Base-by-base conservation (phyloP, 2,113 vertebrate species). In the Notarius quadriscutis region DNA sequence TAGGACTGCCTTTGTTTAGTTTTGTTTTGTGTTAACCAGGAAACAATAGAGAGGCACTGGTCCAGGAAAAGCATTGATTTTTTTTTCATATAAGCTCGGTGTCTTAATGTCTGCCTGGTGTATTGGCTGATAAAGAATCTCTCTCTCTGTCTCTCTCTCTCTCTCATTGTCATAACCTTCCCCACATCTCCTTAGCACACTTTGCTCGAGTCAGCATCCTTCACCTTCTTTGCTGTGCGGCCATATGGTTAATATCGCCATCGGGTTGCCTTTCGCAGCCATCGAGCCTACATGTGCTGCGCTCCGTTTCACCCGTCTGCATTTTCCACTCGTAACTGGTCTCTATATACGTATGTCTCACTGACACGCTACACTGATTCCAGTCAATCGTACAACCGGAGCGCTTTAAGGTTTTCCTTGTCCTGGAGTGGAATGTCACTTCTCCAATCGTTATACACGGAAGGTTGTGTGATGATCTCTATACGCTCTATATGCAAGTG, bases 21-120 rank as follows among this genome's bases (percentile, higher is more conserved):
- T 89, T 89, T 53, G 30, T 83, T 50, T 34, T 67, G 69, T 69
- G 57, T 83, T 53, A 71, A 72, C 48, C 60, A 67, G 81, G 81
- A 83, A 84, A 87, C 87, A 91, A 80, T 77, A 18, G 74, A 30
- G 84, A 81, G 84, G 74, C 88, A 79, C 75, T 25, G 58, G 84
- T 86, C 86, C 89, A 89, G 74, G 63, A 65, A 67, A 41, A 80
- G 65, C 86, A 91, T 90, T 86, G 89, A 90, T 91, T 91, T 86
- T 91, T 91, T 91, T 86, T 84, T 88, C 34, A 74, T 81, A 79
- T 86, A 81, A 71, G 87, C 87, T 88, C 80, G 63, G 74, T 83
- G 62, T 63, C 87, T 25, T 86, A 88, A 88, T 86, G 85, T 83
- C 67, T 53, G 89, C 75, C 82, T 75, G 65, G 87, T 67, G 34